Base-by-base conservation (phyloP, 37 sponge, comb jelly and placozoan genomes). In the Sycon ciliatum region DNA sequence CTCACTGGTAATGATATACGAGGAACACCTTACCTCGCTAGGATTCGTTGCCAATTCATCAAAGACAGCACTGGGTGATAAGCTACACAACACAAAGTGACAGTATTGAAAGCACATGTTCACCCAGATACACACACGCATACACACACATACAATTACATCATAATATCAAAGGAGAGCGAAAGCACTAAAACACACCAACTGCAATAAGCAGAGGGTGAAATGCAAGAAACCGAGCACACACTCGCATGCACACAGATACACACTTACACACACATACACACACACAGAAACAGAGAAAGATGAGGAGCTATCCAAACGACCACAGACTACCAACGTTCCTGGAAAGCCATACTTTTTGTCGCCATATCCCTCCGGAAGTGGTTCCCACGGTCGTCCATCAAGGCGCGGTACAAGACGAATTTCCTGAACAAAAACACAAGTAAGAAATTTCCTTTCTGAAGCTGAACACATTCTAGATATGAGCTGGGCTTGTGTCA, bases 151-250 rank as follows among this genome's bases (percentile, higher is more conserved):
- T 18, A 42, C 49, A 42, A 42, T 13, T 42, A 42, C 9, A 42
- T 18, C 9, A 42, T 18, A 42, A 13, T 18, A 22, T 56, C 46
- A 65, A 54, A 5, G 29, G 34, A 57, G 62, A 68, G 22, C 20
- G 35, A 5, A 80, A 69, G 81, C 73, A 80, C 38, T 80, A 58
- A 30, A 7, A 66, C n/a, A 71, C 57, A 22, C 2, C 32, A 3
- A 34, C 23, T 7, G 24, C 3, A 20, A 68, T 32, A 29, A 66
- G 20, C 27, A 1, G 2, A 3, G 38, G 36, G 5, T 36, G 27
- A 36, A 2, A 68, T 7, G 4, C 13, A 36, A 3, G 24, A 3
- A 36, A 24, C 39, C 31, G 30, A 26, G 42, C 54, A 70, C 65
- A 64, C 33, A 2, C 65, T 29, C 65, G 28, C 65, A 3, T 3